Base-by-base conservation (phyloP, 2,797 vertebrate species). In the Eulemur albifrons region DNA sequence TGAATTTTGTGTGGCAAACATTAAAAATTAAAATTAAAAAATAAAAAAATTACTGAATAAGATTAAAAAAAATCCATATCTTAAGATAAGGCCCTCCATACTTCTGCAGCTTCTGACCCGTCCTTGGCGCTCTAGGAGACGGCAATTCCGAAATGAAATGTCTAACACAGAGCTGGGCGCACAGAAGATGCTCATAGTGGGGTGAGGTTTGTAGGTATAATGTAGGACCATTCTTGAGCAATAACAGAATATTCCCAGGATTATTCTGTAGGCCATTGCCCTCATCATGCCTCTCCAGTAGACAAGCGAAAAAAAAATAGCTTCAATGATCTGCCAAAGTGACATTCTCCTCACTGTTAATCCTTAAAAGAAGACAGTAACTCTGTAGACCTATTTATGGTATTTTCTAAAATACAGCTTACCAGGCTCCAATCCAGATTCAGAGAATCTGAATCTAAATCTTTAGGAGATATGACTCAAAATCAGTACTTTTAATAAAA, bases 401-500 rank as follows among this genome's bases (percentile, higher is more conserved):
- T n/a, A 75, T 57, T 91, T 81, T 90, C 82, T 79, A 83, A 96
- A 86, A 52, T 43, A 43, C 13, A 67, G 43, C 69, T 92, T 52
- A 72, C 35, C 4, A 81, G 77, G 54, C 20, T 88, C 10, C 12
- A 59, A 63, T 59, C 18, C 63, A 84, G 43, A 75, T 81, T 82
- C 57, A 69, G 35, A 91, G 43, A 83, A 86, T 86, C 32, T 69
- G 69, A 93, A 82, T 67, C 61, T 80, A 80, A 90, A 67, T 69
- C 59, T 96, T 63, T n/a, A 94, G 8, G 27, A 61, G 35, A 90
- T 93, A 65, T 87, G 85, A 94, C 85, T 91, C 83, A 92, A 96
- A 94, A 54, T 77, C n/a, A 67, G 69, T 81, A 83, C 38, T 92
- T 73, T 63, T 32, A 92, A 43, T 72, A 92, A 88, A 90, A 80